Conservation (phyloP, 2,113 vertebrate genomes). For the Atrichornis clamosus region DNA sequence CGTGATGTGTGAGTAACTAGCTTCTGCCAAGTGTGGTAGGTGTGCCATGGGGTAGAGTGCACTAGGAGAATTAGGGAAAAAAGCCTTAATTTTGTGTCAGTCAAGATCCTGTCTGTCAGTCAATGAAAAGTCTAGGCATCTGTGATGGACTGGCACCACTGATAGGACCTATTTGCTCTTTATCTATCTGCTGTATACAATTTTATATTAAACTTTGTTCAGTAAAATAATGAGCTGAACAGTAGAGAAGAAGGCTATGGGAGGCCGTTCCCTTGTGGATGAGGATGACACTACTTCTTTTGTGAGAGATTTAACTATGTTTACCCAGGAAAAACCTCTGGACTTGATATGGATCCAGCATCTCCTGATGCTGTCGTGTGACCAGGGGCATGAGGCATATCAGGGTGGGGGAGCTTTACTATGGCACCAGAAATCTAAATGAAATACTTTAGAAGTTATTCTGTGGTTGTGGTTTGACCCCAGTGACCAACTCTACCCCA, state of each 20-base stretch:
- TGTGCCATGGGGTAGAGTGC: background rate
- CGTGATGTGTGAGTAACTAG: background rate
- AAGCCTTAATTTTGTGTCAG: background rate
- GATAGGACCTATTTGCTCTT: background rate
- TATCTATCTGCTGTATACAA: background rate
- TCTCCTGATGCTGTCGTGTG: background rate
- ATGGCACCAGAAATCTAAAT: background rate
- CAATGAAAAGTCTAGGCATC: background rate
- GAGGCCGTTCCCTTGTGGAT: background rate
- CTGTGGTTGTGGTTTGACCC: background rate
- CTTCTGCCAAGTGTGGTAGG: background rate
- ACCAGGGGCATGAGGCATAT: rapidly evolving
- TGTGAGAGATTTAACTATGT: background rate
- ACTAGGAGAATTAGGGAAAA: background rate
- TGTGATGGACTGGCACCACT: too few relatives aligned
- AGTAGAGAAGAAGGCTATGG: background rate
- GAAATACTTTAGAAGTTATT: background rate
- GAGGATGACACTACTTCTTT: background rate
- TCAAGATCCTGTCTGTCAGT: background rate
- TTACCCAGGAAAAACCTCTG: background rate
- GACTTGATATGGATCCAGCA: background rate
- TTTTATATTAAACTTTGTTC: background rate
- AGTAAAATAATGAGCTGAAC: background rate
- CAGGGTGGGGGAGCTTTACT: background rate
- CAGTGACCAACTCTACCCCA: background rate